These are phyloP conservation scores for Ctenicera cuprea DNA, from an alignment of 2,888 invertebrate genomes.

Conservation along the genomic window DNA sequence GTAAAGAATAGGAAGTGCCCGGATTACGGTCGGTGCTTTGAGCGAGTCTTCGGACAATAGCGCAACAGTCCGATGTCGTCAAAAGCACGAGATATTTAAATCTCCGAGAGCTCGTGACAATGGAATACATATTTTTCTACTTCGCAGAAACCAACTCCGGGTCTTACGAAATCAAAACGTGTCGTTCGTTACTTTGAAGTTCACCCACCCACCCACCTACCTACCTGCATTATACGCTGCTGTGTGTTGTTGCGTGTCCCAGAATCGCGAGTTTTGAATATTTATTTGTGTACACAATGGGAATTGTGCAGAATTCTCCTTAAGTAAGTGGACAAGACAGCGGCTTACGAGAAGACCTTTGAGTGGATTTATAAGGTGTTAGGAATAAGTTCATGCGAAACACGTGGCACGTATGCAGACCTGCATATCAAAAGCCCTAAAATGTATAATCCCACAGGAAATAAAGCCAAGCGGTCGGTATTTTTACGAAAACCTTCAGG, in stretches of 20 bases:
- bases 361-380: constrained; percentile 22
- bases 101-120: constrained; percentile 62
- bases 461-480: constrained; percentile 9
- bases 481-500: constrained; percentile 2
- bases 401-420: not conserved
- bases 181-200: constrained; percentile 50
- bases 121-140: constrained; percentile 69
- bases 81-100: constrained; percentile 65
- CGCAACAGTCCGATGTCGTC: constrained; percentile 57
- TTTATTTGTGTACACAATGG: constrained; percentile 45
- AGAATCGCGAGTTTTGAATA: constrained; percentile 40
- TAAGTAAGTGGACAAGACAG: constrained; percentile 8
- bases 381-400: not conserved
- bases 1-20: constrained; percentile 54
- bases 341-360: constrained; percentile 11
- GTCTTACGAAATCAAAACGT: constrained; percentile 49
- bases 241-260: no score
- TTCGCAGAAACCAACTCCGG: constrained; percentile 58
- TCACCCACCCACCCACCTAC: no score
- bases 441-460: not conserved
- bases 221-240: constrained; percentile 39
- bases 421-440: not conserved
- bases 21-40: constrained; percentile 56
- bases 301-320: constrained; percentile 18
- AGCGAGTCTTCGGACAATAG: constrained; percentile 58